Conservation (phyloP, 2,797 vertebrate species). For the Atherinosoma microstoma region DNA sequence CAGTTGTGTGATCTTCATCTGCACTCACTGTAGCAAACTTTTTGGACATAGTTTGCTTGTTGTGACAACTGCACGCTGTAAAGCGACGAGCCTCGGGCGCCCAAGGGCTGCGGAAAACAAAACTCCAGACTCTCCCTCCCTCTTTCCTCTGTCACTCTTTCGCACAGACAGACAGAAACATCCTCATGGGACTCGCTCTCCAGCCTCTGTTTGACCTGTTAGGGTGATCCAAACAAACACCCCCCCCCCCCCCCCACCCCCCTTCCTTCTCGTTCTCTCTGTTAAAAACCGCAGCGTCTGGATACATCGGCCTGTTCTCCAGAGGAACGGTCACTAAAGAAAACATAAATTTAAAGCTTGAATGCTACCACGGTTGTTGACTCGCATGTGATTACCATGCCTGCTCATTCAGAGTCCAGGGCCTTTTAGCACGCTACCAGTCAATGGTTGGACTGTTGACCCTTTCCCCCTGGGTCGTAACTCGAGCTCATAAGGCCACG, state of each 20-base stretch:
- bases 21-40: slow-evolving; percentile 35
- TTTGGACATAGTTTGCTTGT: slow-evolving; percentile 59
- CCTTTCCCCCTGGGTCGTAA: slow-evolving; percentile 75
- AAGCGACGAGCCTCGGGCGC: slow-evolving; percentile 56
- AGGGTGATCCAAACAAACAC: slow-evolving; percentile 67
- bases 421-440: slow-evolving; percentile 54
- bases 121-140: slow-evolving; percentile 46
- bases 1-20: slow-evolving; percentile 40
- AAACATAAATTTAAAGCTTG: slow-evolving; percentile 42
- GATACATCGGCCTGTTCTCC: slow-evolving; percentile 51
- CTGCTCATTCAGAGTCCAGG: slow-evolving; percentile 47
- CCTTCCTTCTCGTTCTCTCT: neutral
- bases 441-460: slow-evolving; percentile 80
- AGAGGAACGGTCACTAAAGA: slow-evolving; percentile 43
- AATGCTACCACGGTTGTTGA: slow-evolving; percentile 46
- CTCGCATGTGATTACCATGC: slow-evolving; percentile 45
- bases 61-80: slow-evolving; percentile 64
- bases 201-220: slow-evolving; percentile 66
- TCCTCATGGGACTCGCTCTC: slow-evolving; percentile 33
- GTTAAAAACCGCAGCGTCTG: slow-evolving; percentile 39
- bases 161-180: slow-evolving; percentile 42
- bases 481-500: slow-evolving; percentile 68
- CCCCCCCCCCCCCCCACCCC: slow-evolving; percentile 32
- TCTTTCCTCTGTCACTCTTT: slow-evolving; percentile 19
- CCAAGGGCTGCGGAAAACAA: slow-evolving; percentile 44